Base-by-base conservation (phyloP, 2,888 invertebrate species). In the Himalopsyche kuldschensis region DNA sequence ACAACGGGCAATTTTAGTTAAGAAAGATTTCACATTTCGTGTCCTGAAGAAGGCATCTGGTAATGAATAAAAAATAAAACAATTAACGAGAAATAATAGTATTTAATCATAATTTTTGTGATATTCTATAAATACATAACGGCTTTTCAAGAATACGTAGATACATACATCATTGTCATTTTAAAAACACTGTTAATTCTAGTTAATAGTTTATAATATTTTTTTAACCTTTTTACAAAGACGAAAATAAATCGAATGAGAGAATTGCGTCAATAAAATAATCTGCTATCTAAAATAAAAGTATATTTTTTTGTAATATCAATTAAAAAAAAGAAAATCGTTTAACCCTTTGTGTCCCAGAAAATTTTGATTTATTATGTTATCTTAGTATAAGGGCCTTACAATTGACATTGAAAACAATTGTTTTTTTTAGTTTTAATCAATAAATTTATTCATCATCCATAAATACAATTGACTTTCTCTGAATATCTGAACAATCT, bases 51-150 rank as follows among this genome's bases (percentile, higher is more conserved):
- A 15, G 41, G 41, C 27, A 69, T 30, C 30, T 30, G 69, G 69
- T 69, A 79, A 55, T 31, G 41, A 80, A 82, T 84, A 81, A 82
- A 86, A 82, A 85, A 85, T 85, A 46, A 86, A 86, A 86, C 85
- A 84, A 85, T 82, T 82, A 84, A 84, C 82, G 86, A 86, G 86
- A 86, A 86, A 86, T 86, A 84, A 86, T 86, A 86, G 79, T 85
- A 85, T 86, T 86, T 86, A 85, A 85, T 86, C 85, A 85, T 84
- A 84, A 79, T 85, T 80, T 85, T 86, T 84, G 83, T 86, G 84
- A 85, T 85, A 86, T 79, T 86, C 85, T 84, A 86, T 85, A 86
- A 86, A 85, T 86, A 85, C 84, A 85, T 84, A 85, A 86, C 86
- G 86, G 83, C 82, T 79, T 84, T 78, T 76, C 78, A 84, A 79